Evolutionary conservation across 2,888 invertebrate species (phyloP), one percentile per base, ranked within the genome.

Genomic region (Amaurobius ferox): DNA sequence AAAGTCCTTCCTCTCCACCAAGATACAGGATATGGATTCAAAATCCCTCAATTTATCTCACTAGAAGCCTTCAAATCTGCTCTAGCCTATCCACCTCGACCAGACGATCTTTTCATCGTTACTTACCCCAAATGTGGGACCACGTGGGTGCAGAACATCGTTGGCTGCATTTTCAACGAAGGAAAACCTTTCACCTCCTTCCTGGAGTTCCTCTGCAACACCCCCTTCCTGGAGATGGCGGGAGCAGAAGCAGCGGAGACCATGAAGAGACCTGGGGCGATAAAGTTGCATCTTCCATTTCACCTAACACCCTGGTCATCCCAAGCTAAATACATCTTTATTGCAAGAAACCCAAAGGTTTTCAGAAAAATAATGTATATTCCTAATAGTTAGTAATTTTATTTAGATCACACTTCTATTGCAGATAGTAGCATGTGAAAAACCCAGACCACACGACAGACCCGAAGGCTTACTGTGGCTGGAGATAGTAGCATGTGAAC

Each of bases 131-230:
- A 87, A 40, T 83, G 87, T 30, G 88, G 88, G 0, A 88, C 87
- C 40, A 88, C 88, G 11, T 88, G 88, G 88, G 73, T 78, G 2
- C 88, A 88, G 70, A 79, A 81, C 66, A 88, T 88, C 32, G 80
- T 88, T 11, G 72, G 40, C 2, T 61, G 64, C 67, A 74, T 86
- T 66, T 77, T 40, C 70, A 44, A 72, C 29, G 71, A 71, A 1
- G 86, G 85, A 0, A 40, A 71, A 16, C 86, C 87, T 7, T 86
- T 86, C 44, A 29, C n/a, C 0, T 67, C 68, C 11, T 70, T 74
- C 0, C 13, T 79, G 5, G 79, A 86, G 26, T 86, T 86, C 19
- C 39, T 86, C 13, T 62, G 29, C 5, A 55, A 48, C n/a, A 68
- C 79, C 19, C 86, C 86, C 40, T 88, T 86, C 64, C 35, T 88